Base-by-base conservation (phyloP, 2,888 invertebrate genomes). In the Calameuta filiformis region DNA sequence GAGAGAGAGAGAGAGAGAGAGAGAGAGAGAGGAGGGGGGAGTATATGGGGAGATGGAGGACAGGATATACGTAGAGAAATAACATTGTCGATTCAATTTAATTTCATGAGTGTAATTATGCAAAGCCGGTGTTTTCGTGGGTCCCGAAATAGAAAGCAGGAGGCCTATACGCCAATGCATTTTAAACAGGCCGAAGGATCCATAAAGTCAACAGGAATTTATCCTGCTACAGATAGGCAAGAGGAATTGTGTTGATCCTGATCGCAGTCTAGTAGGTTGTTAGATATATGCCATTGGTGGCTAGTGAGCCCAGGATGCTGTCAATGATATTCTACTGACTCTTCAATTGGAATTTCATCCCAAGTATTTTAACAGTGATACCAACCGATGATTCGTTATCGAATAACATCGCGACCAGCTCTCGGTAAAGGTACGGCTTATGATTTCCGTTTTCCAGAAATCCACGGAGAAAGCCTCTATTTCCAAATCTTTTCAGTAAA, bases 121-220 rank as follows among this genome's bases (percentile, higher is more conserved):
- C 86, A 84, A 84, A 83, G 83, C 79, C 83, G 84, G 83, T 85
- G 83, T 85, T 84, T 83, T 84, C 75, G 71, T 76, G 76, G 76
- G 82, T 74, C 77, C 78, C 35, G 71, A 71, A 71, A 31, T 34
- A 71, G 71, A 12, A 71, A 33, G 33, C 31, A 34, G 56, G 23
- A 56, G 71, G 71, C 76, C 77, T 74, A 69, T 78, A 56, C 71
- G 79, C 81, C 80, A 85, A 84, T 84, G 86, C 83, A 86, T 84
- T 86, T 85, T 86, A 82, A 86, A 82, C 81, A 84, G 75, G 37
- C 34, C 1, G 23, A 74, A 74, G 74, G 35, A 74, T 74, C 74
- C 37, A 35, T 33, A 35, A 74, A 74, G 74, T 74, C 74, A 74
- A 74, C 74, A 74, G 56, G 56, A 56, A 56, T 56, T 56, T 23